Evolutionary conservation across 23 tunicate genomes (phyloP).

Genomic region (Trididemnum miniatum): DNA sequence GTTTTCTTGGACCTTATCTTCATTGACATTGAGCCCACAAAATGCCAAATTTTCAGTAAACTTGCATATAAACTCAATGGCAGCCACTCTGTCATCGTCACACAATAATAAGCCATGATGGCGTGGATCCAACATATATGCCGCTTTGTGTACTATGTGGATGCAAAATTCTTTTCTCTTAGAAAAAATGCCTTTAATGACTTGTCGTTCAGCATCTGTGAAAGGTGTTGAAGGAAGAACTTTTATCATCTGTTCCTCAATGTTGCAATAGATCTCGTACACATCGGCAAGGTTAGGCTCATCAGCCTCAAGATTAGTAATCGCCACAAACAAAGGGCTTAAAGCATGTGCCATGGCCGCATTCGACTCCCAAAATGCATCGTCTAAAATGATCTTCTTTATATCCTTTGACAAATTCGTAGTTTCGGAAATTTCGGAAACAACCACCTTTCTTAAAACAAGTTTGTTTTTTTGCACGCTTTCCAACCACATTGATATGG

Average conservation of each 20-base stretch:
- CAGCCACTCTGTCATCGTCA: background rate
- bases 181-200: background rate
- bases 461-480: constrained; percentile 12
- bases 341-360: no score
- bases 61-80: background rate
- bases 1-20: no score
- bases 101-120: background rate
- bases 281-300: constrained; percentile 3
- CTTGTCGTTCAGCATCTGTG: background rate
- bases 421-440: no score
- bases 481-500: background rate
- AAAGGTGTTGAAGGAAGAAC: background rate
- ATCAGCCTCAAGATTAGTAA: background rate
- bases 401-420: no score
- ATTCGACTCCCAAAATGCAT: background rate
- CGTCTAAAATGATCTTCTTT: no score
- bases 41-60: no score
- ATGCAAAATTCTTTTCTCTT: background rate
- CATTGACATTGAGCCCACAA: background rate
- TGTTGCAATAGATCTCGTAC: background rate
- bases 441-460: background rate
- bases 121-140: background rate
- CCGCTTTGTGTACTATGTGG: constrained; percentile 1
- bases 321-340: background rate
- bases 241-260: background rate